Base-by-base conservation (phyloP, 23 tunicate species). In the Halocynthia roretzi region DNA sequence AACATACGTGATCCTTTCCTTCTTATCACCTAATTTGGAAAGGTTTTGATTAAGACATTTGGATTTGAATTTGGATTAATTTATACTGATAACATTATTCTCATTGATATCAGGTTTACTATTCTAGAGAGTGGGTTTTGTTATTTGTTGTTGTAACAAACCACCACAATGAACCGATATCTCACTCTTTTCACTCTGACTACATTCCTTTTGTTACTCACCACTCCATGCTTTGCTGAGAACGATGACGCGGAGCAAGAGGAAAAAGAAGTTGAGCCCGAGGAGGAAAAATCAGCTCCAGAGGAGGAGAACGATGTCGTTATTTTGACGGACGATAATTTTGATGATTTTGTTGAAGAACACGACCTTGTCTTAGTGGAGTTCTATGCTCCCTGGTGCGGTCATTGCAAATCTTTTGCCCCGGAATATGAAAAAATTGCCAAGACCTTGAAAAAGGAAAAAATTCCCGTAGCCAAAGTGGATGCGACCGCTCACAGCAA, bases 351-450 rank as follows among this genome's bases (percentile, higher is more conserved):
- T 68, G 80, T 92, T 31, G 81, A 92, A 68, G 98, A 72, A 50
- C 79, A 92, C 53, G 85, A 82, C 50, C 87, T 92, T 55, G 89
- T 84, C 61, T 70, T 92, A 53, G 51, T 92, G 48, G 98, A 92
- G 66, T 92, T 92, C 64, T 92, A 92, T 75, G 98, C 98, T 17
- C 98, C 98, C 10, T 92, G 98, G 98, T 92, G 98, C 75, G 98
- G 98, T 10, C 98, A 92, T 65, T 92, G 98, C 56, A 92, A 92
- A 74, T 51, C 91, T 10, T 92, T 92, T 86, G 98, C 84, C 0
- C 93, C 98, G 5, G 80, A 84, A 7, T 92, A 92, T 86, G 98
- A 92, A 82, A 80, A 92, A 79, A 84, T 92, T 76, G 98, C 98
- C 8, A 71, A 86, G 77, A 74, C 19, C 56, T 54, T 74, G 17